Evolutionary conservation across 2,797 vertebrate species (phyloP), one percentile per base, ranked within the genome.

Genomic region (Cephalopachus bancanus): DNA sequence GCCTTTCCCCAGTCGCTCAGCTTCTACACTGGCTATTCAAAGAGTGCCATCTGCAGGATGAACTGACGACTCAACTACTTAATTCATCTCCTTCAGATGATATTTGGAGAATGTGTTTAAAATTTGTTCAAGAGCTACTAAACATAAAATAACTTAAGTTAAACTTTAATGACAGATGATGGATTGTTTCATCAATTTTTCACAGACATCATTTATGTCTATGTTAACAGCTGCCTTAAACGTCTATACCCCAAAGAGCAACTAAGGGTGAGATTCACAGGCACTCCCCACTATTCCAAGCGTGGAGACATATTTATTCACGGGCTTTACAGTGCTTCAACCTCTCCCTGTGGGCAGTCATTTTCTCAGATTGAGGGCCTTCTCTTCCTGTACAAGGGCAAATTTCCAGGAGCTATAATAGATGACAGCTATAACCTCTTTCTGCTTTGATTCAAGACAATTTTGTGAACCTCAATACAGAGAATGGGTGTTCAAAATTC

Each of bases 1-100:
- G 53, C 67, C 22, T 75, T 86, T 72, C n/a, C n/a, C 28, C 37
- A 20, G 2, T 16, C 10, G 22, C 60, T 89, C 5, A 37, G 55
- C 24, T 62, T 69, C 93, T 67, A 67, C 1, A 10, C 2, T 89
- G 19, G 53, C 84, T 95, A 84, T 98, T 95, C 72, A 86, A 88
- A 94, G 44, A 97, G 92, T 87, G 92, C 98, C 97, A 97, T 64
- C 97, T 97, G 92, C 95, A 98, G 97, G 98, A 93, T 28, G 74
- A 95, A 51, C 49, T 78, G 57, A 90, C 72, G 55, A 96, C 69
- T 80, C 89, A 49, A 69, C 59, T 57, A 76, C 24, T 93, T 79
- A n/a, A 33, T 84, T 74, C 49, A 78, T 78, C 62, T 85, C 57
- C 57, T 93, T 57, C 79, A 94, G 93, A 94, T 79, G 51, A 7